A percentile compares a stretch with the other conserved stretches of the same genome.
Conservation (phyloP, 1,140 invertebrate genomes). For the Caenorhabditis brenneri region DNA sequence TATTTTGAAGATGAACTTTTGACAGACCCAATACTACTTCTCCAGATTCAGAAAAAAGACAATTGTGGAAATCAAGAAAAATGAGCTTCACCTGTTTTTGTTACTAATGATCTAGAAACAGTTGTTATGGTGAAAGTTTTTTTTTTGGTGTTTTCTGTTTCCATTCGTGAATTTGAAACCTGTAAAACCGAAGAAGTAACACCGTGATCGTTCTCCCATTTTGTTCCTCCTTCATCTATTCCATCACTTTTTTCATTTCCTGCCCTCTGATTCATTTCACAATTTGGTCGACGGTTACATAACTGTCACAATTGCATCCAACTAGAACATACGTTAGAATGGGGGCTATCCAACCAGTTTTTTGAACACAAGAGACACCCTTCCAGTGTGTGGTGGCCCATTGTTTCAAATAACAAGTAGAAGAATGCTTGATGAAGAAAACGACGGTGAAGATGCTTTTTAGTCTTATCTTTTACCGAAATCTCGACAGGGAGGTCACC, state of each 20-base stretch:
- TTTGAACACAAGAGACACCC: not conserved
- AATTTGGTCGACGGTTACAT: constrained; percentile 31
- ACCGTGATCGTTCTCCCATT: not conserved
- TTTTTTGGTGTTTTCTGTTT: not conserved
- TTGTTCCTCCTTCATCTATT: not conserved
- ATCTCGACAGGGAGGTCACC: constrained; percentile 14
- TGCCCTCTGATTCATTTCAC: constrained; percentile 40
- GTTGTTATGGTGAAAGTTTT: too few species aligned
- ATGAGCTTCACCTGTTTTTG: not conserved
- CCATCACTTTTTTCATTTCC: constrained; percentile 14
- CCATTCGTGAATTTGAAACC: not conserved
- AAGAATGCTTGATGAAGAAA: not conserved
- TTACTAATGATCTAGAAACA: too few species aligned
- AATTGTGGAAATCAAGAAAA: not conserved
- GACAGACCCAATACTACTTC: too few species aligned
- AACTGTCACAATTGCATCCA: constrained; percentile 28
- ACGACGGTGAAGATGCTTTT: not conserved
- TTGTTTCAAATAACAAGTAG: constrained; percentile 33
- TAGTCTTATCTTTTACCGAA: not conserved
- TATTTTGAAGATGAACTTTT: too few species aligned
- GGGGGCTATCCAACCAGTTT: not conserved
- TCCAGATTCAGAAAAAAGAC: too few species aligned
- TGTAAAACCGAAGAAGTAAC: not conserved
- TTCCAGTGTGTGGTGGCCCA: constrained; percentile 15
- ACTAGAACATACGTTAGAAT: constrained; percentile 9